phyloP scores from a whole-genome alignment of 2,888 invertebrate genomes.

The Therioaphis trifolii region DNA sequence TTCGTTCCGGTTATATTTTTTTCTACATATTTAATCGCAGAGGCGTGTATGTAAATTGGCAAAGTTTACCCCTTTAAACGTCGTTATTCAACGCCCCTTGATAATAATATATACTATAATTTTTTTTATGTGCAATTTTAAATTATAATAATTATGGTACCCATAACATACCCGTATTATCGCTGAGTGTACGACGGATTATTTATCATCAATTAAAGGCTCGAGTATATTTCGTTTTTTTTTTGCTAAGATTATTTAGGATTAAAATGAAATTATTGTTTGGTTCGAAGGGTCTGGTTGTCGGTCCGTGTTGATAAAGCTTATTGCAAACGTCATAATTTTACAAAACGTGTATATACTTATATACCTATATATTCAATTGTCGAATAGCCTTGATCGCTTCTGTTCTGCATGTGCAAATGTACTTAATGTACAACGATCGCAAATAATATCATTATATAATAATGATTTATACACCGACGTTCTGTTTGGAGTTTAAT shows the following conservation, averaged over 20 bases:
- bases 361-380: too few relatives aligned
- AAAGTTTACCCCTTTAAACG: conserved; percentile 53
- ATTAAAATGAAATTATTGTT: not conserved
- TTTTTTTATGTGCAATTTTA: conserved; percentile 29
- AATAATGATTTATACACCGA: too few relatives aligned
- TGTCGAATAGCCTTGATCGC: too few relatives aligned
- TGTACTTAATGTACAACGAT: too few relatives aligned
- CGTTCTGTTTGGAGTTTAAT: too few relatives aligned
- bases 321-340: too few relatives aligned
- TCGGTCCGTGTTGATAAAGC: too few relatives aligned
- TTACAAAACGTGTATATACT: too few relatives aligned
- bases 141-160: conserved; percentile 28
- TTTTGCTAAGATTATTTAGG: not conserved
- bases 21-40: conserved; percentile 1
- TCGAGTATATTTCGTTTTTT: not conserved
- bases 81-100: conserved; percentile 8
- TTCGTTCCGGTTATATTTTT: conserved; percentile 17
- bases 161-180: not conserved
- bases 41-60: conserved; percentile 47
- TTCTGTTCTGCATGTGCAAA: too few relatives aligned
- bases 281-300: too few relatives aligned
- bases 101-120: conserved; percentile 1
- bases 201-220: conserved; percentile 3
- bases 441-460: too few relatives aligned
- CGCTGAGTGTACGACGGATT: not conserved